Evolutionary conservation across 2,888 invertebrate species (phyloP).

Genomic region (Chorisops tibialis): DNA sequence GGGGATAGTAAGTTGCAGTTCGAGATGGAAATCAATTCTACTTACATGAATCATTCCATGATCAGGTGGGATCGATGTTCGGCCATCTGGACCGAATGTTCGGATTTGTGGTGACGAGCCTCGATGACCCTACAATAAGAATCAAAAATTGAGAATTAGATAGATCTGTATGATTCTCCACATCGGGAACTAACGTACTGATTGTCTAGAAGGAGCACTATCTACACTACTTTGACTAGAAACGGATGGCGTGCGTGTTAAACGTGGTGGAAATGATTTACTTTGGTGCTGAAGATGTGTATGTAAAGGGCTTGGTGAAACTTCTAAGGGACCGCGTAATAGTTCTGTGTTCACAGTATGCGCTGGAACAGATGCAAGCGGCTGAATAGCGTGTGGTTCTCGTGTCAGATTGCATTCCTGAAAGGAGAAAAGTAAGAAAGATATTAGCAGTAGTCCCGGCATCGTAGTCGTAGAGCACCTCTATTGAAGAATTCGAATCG

Average conservation of each 20-base stretch:
- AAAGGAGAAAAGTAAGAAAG: slow-evolving; percentile 21
- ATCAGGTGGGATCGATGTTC: slow-evolving; percentile 55
- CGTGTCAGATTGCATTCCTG: slow-evolving; percentile 66
- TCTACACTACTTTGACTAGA: slow-evolving; percentile 82
- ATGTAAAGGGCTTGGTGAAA: slow-evolving; percentile 57
- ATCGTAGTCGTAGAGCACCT: slow-evolving; percentile 39
- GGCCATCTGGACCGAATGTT: slow-evolving; percentile 78
- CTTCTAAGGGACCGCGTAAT: slow-evolving; percentile 56
- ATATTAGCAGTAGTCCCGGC: not conserved
- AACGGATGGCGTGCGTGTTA: slow-evolving; percentile 75
- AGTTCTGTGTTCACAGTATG: slow-evolving; percentile 46
- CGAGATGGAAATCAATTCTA: not conserved
- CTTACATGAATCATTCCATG: slow-evolving; percentile 38
- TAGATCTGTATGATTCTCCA: too few species aligned
- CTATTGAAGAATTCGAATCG: slow-evolving; percentile 41
- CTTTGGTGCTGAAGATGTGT: slow-evolving; percentile 67
- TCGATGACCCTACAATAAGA: slow-evolving; percentile 61
- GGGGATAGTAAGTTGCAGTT: not conserved
- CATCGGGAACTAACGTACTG: slow-evolving; percentile 42
- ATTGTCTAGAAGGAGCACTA: slow-evolving; percentile 64
- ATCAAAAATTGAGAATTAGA: slow-evolving; percentile 2
- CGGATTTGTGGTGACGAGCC: slow-evolving; percentile 82
- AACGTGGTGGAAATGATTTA: slow-evolving; percentile 63
- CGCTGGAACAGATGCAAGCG: slow-evolving; percentile 54
- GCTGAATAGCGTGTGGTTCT: slow-evolving; percentile 63